A percentile compares a stretch with the other conserved stretches of the same genome.
These are phyloP conservation scores for Megathymus violae DNA, from an alignment of 1,140 invertebrate species.

Conservation along the genomic window DNA sequence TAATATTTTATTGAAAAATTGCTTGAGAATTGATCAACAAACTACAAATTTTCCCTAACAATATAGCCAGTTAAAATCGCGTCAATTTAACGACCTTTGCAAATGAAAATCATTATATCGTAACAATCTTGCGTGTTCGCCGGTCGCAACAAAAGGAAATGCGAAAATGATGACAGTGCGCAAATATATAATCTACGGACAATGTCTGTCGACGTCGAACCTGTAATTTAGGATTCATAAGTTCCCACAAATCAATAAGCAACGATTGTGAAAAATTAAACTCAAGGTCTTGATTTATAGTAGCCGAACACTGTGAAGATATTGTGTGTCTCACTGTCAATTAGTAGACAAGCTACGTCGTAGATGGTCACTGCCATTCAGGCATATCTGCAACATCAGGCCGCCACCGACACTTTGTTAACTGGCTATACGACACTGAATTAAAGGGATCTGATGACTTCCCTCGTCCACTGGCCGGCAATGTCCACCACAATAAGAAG, in stretches of 20 bases:
- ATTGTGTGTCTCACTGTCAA: too few relatives aligned
- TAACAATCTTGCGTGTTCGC: conserved; percentile 3
- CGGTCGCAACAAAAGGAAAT: conserved; percentile 42
- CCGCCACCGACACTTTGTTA: too few relatives aligned
- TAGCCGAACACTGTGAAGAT: too few relatives aligned
- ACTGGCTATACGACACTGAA: too few relatives aligned
- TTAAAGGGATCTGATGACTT: too few relatives aligned
- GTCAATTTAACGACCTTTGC: conserved; percentile 1
- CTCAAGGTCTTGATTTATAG: too few relatives aligned
- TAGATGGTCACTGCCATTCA: too few relatives aligned
- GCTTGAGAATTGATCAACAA: too few relatives aligned
- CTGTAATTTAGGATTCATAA: conserved; percentile 2
- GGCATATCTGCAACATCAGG: too few relatives aligned
- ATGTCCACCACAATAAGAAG: too few relatives aligned
- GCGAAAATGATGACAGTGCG: conserved; percentile 49
- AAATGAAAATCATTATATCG: conserved; percentile 13
- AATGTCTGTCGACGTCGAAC: conserved; percentile 1
- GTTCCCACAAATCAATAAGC: conserved; percentile 19
- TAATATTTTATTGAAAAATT: neutral
- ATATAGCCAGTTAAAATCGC: conserved; percentile 16
- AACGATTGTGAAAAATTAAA: neutral
- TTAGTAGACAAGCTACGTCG: too few relatives aligned
- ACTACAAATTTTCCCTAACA: conserved; percentile 7
- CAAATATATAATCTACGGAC: conserved; percentile 30
- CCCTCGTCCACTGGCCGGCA: too few relatives aligned